phyloP scores from a whole-genome alignment of 2,113 vertebrate genomes.

The Syngnathus floridae region DNA sequence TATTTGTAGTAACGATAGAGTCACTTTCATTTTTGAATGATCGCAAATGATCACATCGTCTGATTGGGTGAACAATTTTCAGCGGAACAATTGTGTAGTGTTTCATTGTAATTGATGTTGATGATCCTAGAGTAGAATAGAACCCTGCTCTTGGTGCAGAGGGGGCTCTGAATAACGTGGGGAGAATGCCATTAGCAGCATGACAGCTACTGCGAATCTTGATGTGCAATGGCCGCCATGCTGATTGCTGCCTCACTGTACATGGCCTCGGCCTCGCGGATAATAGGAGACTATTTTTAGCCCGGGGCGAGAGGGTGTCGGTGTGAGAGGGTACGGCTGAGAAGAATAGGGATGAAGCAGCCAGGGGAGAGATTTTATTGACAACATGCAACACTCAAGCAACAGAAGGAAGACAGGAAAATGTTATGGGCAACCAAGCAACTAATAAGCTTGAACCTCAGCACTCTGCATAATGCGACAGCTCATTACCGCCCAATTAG shows the following conservation, averaged over 20 bases:
- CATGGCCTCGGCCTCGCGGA: conserved; percentile 57
- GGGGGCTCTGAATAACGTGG: conserved; percentile 32
- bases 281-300: conserved; percentile 74
- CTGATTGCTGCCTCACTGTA: conserved; percentile 69
- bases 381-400: conserved; percentile 61
- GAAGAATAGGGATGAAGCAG: conserved; percentile 42
- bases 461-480: conserved; percentile 74
- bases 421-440: conserved; percentile 78
- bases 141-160: conserved; percentile 36
- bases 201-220: conserved; percentile 67
- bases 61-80: background rate
- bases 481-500: conserved; percentile 77
- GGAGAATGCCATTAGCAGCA: conserved; percentile 61
- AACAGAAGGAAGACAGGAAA: conserved; percentile 62
- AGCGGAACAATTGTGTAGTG: background rate
- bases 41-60: background rate
- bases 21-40: background rate
- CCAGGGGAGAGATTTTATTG: conserved; percentile 57
- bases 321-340: conserved; percentile 20
- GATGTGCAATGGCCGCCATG: conserved; percentile 59
- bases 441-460: conserved; percentile 78
- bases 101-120: conserved; percentile 22
- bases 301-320: conserved; percentile 21
- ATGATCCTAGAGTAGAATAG: conserved; percentile 35
- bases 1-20: background rate